Percentiles rank a stretch among this genome's conserved stretches.
Evolutionary conservation across 2,113 vertebrate genomes (phyloP).

Genomic region (Chitala chitala): DNA sequence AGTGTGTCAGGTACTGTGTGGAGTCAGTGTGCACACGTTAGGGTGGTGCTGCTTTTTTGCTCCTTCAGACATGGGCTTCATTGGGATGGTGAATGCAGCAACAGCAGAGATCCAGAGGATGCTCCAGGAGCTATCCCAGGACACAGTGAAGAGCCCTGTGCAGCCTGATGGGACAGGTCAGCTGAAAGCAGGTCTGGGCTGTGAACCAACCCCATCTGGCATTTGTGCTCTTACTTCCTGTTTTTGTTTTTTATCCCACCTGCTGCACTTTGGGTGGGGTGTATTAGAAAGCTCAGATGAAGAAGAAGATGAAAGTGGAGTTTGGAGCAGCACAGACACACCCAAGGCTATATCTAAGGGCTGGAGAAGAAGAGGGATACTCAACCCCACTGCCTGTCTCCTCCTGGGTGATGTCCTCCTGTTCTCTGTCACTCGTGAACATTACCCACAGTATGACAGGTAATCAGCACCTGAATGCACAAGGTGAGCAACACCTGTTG

Average conservation of each 20-base stretch:
- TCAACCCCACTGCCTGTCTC: slow-evolving; percentile 76
- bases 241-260: neutral
- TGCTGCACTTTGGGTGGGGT: neutral
- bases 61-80: slow-evolving; percentile 63
- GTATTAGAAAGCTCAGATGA: neutral
- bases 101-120: slow-evolving; percentile 52
- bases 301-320: slow-evolving; percentile 24
- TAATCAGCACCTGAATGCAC: slow-evolving; percentile 51
- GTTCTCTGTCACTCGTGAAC: slow-evolving; percentile 65
- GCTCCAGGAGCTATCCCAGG: slow-evolving; percentile 30
- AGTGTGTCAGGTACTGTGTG: too few relatives aligned
- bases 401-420: slow-evolving; percentile 53
- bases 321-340: slow-evolving; percentile 24
- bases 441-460: slow-evolving; percentile 81
- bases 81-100: slow-evolving; percentile 65
- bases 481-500: too few relatives aligned
- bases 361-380: slow-evolving; percentile 51
- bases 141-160: neutral
- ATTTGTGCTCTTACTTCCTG: neutral
- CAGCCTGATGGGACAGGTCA: neutral
- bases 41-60: too few relatives aligned
- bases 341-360: neutral
- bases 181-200: neutral
- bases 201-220: too few relatives aligned
- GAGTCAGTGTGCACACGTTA: too few relatives aligned